phyloP scores from a whole-genome alignment of 2,113 vertebrate species.

The Gambusia affinis region DNA sequence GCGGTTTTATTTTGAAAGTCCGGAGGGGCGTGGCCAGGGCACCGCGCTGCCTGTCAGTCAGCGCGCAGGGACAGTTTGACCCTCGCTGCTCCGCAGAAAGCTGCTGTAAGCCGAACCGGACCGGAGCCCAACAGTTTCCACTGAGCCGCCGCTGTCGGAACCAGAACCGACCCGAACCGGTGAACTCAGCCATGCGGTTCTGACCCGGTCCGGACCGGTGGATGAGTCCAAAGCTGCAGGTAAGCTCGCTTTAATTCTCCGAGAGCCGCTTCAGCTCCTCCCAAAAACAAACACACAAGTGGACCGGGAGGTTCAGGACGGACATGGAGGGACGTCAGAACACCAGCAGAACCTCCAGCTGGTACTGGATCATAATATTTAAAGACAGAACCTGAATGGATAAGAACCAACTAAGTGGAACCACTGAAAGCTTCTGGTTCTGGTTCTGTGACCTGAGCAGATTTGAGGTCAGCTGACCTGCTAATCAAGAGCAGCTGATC shows the following conservation, averaged over 20 bases:
- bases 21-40: neutral
- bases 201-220: constrained; percentile 4
- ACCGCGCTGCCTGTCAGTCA: constrained; percentile 1
- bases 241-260: constrained; percentile 14
- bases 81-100: neutral
- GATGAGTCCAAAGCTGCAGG: constrained; percentile 52
- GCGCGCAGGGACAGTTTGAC: neutral
- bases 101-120: constrained; percentile 5
- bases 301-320: neutral
- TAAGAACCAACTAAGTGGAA: neutral
- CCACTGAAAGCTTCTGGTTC: neutral
- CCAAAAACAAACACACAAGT: neutral
- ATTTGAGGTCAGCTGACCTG: neutral
- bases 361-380: neutral
- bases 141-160: too few species aligned
- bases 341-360: neutral
- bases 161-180: accelerated
- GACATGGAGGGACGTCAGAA: neutral
- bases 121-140: neutral
- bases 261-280: neutral
- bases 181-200: constrained; percentile 45
- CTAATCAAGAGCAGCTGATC: neutral
- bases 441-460: neutral
- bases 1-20: neutral
- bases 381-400: too few species aligned